Evolutionary conservation across 2,888 invertebrate species (phyloP).

Genomic region (Lasioglossum figueresi): DNA sequence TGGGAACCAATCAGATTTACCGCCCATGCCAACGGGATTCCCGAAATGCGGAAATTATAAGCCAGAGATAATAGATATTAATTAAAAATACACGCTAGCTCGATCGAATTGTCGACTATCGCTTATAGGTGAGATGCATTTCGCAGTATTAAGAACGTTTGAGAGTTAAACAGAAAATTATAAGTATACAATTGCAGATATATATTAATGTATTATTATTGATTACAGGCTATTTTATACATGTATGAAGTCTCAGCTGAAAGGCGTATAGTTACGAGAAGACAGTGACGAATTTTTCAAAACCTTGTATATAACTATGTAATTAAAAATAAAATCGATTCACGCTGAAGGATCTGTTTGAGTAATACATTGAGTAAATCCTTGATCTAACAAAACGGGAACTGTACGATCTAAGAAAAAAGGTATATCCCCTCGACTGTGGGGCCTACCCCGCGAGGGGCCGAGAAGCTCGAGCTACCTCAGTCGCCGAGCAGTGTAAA

Average conservation of each 20-base stretch:
- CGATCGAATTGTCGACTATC: neutral
- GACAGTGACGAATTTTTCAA: neutral
- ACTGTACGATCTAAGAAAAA: too few relatives aligned
- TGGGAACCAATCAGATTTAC: slow-evolving; percentile 68
- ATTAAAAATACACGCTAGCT: neutral
- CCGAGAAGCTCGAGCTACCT: too few relatives aligned
- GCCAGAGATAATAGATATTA: neutral
- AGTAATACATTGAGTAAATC: too few relatives aligned
- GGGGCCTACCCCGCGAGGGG: too few relatives aligned
- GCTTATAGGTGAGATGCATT: neutral
- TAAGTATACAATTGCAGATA: neutral
- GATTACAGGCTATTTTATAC: neutral
- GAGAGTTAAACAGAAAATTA: neutral
- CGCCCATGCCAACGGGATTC: slow-evolving; percentile 68
- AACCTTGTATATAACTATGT: neutral
- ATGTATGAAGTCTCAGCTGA: neutral
- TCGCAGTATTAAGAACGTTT: neutral
- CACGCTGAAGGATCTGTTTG: neutral
- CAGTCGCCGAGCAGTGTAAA: too few relatives aligned
- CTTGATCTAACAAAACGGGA: neutral
- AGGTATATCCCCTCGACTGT: too few relatives aligned
- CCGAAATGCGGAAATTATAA: slow-evolving; percentile 51
- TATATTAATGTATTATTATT: neutral
- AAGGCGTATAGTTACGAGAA: neutral
- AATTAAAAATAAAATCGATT: neutral